Evolutionary conservation across 92 coral and sea anemone genomes (phyloP).

Genomic region (Epizoanthus illoricatus): DNA sequence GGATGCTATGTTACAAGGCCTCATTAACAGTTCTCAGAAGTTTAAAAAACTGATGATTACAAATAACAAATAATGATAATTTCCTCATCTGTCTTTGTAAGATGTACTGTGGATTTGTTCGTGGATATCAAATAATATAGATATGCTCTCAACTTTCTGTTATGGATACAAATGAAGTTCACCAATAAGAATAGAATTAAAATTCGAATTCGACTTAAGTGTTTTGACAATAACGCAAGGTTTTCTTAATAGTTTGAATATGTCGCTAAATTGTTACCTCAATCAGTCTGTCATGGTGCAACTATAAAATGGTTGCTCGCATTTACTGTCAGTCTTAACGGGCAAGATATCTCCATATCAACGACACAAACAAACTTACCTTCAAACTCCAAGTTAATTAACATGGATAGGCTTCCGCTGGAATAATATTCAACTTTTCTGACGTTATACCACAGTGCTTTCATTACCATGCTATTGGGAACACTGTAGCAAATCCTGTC

Average conservation of each 20-base stretch:
- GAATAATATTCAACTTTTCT: neutral
- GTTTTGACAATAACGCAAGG: neutral
- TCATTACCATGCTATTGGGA: neutral
- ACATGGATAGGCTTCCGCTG: neutral
- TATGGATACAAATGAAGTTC: neutral
- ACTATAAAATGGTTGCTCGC: neutral
- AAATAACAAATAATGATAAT: neutral
- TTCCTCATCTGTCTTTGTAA: neutral
- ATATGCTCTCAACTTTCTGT: neutral
- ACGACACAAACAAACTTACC: neutral
- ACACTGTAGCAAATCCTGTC: too few species aligned
- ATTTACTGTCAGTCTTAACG: neutral
- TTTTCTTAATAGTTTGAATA: slow-evolving; percentile 9
- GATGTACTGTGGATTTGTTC: neutral
- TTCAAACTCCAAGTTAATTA: neutral
- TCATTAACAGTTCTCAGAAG: too few species aligned
- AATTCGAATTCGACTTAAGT: neutral
- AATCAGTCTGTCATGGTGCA: neutral
- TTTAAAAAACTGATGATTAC: too few species aligned
- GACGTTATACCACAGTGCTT: neutral
- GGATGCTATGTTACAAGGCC: too few species aligned
- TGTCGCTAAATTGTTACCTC: slow-evolving; percentile 9
- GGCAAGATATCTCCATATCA: neutral
- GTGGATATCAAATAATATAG: neutral
- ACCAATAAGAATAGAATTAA: slow-evolving; percentile 9